Evolutionary conservation across 2,888 invertebrate genomes (phyloP).

Genomic region (Microctonus brassicae): DNA sequence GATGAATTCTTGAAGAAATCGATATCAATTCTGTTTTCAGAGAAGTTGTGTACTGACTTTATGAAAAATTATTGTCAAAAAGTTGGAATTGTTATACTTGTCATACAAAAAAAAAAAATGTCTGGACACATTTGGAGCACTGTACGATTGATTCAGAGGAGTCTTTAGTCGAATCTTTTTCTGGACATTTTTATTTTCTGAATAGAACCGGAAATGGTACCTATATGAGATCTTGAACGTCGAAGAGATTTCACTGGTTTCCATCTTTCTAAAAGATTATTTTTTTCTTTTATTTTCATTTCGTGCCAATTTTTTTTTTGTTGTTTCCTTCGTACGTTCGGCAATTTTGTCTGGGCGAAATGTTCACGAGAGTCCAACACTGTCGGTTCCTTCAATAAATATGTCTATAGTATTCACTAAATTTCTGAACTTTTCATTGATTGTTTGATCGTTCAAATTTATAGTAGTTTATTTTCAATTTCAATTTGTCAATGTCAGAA

Average conservation of each 20-base stretch:
- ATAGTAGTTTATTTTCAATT: not conserved
- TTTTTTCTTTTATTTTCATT: not conserved
- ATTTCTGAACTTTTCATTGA: not conserved
- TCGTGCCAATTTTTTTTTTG: constrained; percentile 20
- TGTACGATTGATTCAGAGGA: not conserved
- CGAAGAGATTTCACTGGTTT: too few relatives aligned
- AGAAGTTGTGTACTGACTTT: not conserved
- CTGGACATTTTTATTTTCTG: constrained; percentile 9
- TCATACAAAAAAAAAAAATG: not conserved
- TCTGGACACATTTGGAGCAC: not conserved
- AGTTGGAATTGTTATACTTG: not conserved
- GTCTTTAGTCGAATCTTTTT: constrained; percentile 7
- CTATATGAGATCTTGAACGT: constrained; percentile 1
- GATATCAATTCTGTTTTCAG: not conserved
- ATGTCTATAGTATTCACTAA: not conserved
- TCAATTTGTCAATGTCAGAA: not conserved
- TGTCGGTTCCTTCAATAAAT: too few relatives aligned
- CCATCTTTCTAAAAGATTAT: too few relatives aligned
- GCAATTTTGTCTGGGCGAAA: not conserved
- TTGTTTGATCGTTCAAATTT: not conserved
- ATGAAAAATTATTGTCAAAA: not conserved
- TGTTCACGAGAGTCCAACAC: too few relatives aligned
- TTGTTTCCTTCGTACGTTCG: not conserved
- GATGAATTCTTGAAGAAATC: not conserved
- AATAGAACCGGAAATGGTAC: constrained; percentile 5